Evolutionary conservation across 2,888 invertebrate species (phyloP).

Genomic region (Lasius platythorax): DNA sequence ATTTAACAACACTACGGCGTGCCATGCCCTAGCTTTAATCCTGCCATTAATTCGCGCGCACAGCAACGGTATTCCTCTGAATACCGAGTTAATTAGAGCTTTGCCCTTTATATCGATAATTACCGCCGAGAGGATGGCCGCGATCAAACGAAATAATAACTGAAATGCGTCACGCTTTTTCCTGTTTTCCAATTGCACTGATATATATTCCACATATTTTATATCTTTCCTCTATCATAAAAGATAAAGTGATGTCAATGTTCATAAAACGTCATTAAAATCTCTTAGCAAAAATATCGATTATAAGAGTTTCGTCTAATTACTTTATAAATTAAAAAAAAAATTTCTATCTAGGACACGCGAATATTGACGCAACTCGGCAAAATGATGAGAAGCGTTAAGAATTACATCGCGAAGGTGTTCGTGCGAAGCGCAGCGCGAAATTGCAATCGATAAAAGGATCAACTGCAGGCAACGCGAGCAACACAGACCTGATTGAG

Average conservation of each 20-base stretch:
- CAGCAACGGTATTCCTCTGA: constrained; percentile 1
- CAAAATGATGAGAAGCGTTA: not conserved
- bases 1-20: constrained; percentile 29
- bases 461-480: not conserved
- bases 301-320: not conserved
- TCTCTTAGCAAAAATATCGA: not conserved
- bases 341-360: not conserved
- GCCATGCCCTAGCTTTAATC: constrained; percentile 30
- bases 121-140: not conserved
- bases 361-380: not conserved
- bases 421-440: not conserved
- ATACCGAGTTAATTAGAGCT: constrained; percentile 44
- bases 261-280: not conserved
- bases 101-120: constrained; percentile 25
- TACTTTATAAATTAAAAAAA: not conserved
- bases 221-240: not conserved
- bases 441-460: constrained; percentile 46
- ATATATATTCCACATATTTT: not conserved
- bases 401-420: not conserved
- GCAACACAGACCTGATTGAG: constrained; percentile 41
- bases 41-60: constrained; percentile 34
- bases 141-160: constrained; percentile 9
- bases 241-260: not conserved
- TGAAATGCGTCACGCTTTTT: not conserved
- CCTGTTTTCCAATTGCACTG: not conserved